Evolutionary conservation across 1,140 invertebrate species (phyloP).

Genomic region (Hormaphis cornu): DNA sequence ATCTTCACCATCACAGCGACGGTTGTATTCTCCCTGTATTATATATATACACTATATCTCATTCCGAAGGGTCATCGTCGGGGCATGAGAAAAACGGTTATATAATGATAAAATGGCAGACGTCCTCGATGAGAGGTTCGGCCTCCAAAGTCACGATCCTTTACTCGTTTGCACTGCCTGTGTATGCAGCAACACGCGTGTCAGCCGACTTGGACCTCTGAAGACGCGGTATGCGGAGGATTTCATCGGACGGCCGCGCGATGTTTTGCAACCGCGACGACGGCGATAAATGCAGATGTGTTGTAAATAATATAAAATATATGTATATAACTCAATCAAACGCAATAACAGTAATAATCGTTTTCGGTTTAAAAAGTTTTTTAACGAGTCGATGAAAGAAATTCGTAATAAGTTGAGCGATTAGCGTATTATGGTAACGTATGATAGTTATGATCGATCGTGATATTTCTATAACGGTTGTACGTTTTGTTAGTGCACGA

Average conservation of each 20-base stretch:
- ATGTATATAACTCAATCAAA: not conserved
- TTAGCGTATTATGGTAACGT: too few species aligned
- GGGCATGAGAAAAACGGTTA: slow-evolving; percentile 12
- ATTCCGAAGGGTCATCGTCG: slow-evolving; percentile 10
- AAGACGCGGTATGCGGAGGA: not conserved
- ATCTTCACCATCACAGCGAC: too few species aligned
- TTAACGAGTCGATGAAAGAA: not conserved
- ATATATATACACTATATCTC: not conserved
- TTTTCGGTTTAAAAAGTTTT: too few species aligned
- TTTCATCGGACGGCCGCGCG: not conserved
- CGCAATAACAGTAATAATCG: not conserved
- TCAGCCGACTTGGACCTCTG: not conserved
- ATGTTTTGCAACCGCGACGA: slow-evolving; percentile 3
- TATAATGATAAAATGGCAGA: not conserved
- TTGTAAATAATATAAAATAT: not conserved
- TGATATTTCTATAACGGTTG: too few species aligned
- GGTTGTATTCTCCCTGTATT: not conserved
- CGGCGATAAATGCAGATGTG: not conserved
- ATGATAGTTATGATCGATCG: too few species aligned
- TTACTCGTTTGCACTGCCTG: not conserved
- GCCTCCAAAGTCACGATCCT: slow-evolving; percentile 4
- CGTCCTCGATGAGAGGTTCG: not conserved
- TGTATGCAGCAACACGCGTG: not conserved
- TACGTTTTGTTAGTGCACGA: too few species aligned
- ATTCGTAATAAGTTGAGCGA: too few species aligned